Evolutionary conservation across 2,888 invertebrate genomes (phyloP), one percentile per base, ranked within the genome.

Genomic region (Heliconius erato): DNA sequence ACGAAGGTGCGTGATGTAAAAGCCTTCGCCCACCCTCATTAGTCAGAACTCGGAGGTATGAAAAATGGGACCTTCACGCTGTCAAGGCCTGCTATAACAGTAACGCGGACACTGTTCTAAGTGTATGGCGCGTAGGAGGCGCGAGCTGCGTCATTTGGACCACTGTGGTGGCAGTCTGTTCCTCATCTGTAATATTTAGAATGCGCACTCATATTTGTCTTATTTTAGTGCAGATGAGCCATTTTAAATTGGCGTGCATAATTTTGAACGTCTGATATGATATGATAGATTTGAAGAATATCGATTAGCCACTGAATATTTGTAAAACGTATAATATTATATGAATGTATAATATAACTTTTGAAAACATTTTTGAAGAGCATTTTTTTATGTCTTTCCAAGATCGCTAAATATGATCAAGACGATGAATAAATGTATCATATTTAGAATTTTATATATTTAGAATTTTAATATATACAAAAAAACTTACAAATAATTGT

Each of bases 1-100:
- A 78, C 26, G 69, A 35, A 78, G 72, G 80, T 63, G 83, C 49
- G 59, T 35, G 79, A 32, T 83, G 79, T 83, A 74, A 82, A 77
- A 85, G 82, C 82, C 82, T 65, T 76, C 86, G 86, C 86, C 86
- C 85, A 85, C 86, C 68, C 82, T 74, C 83, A 71, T 86, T 84
- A 86, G 82, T 86, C 86, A 86, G 59, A 69, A 71, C 79, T 86
- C 85, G 85, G 59, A 72, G 68, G 86, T 72, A 59, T 83, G 82
- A 80, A 83, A 85, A 83, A 77, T 63, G 79, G 79, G 84, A 83
- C 86, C 87, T 87, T 87, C 86, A 68, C 81, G 40, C 79, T 82
- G 82, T 79, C 86, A 85, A 86, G 85, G 87, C 83, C 82, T 81
- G 81, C 84, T 85, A 84, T 84, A 83, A 69, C 44, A 59, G 49